Base-by-base conservation (phyloP, 2,797 vertebrate species). In the Eidolon dupreanum region DNA sequence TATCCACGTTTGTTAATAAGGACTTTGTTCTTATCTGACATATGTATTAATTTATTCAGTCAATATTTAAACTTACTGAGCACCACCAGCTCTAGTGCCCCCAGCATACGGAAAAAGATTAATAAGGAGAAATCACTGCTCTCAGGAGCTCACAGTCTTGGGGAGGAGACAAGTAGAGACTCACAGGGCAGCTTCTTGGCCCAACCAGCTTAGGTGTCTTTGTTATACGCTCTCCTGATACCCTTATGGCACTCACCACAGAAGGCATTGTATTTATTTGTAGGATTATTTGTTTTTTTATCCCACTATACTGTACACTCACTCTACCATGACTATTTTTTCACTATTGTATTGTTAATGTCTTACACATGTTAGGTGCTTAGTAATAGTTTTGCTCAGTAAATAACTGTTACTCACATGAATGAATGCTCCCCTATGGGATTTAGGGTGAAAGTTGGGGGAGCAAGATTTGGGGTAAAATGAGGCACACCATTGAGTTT, bases 271-370 rank as follows among this genome's bases (percentile, higher is more conserved):
- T 85, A 71, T 89, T 83, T 88, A n/a, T 71, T 88, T 77, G 38
- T 63, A 75, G 71, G 13, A 63, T 95, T 88, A 28, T 70, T 61
- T 79, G 4, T 82, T 63, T 92, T 88, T 91, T 82, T 46, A n/a
- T 33, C 16, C 2, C 8, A 22, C n/a, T 81, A 0, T 59, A 46
- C n/a, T 90, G 1, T 68, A 94, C 68, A 83, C 19, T 84, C 68
- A 83, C 19, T 84, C 57, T 22, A 6, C 59, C 9, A 36, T 66
- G 53, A 59, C 19, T 36, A 1, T 68, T 66, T 75, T 88, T 83
- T 41, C 28, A 53, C 20, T 24, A 36, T 10, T 84, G 12, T 68
- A 10, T 61, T 79, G 20, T 75, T 94, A 74, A 73, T 65, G 10
- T 41, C 49, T 90, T 19, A 36, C 7, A 33, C 26, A 24, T 31